Evolutionary conservation across 2,888 invertebrate genomes (phyloP).

Genomic region (Chesias legatella): DNA sequence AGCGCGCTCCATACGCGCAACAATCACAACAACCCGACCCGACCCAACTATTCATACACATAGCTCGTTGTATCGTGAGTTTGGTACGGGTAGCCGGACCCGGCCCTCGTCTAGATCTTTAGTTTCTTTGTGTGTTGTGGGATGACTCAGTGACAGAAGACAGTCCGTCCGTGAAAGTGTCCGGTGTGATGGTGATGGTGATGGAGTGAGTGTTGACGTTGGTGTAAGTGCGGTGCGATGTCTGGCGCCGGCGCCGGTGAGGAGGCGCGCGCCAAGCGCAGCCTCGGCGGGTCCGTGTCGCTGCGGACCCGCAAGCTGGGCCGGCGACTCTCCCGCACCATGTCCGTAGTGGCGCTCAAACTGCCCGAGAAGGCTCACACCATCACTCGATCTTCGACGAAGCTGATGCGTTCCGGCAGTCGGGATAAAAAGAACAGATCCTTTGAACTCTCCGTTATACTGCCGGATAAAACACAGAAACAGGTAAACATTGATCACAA

Average conservation of each 20-base stretch:
- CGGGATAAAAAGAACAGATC: conserved; percentile 80
- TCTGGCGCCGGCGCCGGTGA: conserved; percentile 73
- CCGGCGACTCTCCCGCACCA: conserved; percentile 75
- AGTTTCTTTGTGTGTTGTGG: conserved; percentile 42
- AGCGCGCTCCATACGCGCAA: conserved; percentile 65
- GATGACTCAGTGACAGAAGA: conserved; percentile 63
- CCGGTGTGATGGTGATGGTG: conserved; percentile 48
- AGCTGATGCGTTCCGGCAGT: conserved; percentile 79
- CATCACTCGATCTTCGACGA: conserved; percentile 80
- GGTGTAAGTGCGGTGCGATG: conserved; percentile 58
- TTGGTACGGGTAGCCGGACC: conserved; percentile 40
- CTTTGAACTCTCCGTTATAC: conserved; percentile 82
- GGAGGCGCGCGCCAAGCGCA: conserved; percentile 60
- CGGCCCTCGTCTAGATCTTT: conserved; percentile 62
- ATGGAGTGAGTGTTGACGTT: conserved; percentile 67
- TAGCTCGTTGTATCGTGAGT: conserved; percentile 31
- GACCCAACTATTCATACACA: conserved; percentile 42
- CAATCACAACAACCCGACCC: conserved; percentile 51
- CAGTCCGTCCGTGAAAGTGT: conserved; percentile 51
- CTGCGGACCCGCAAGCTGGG: conserved; percentile 74
- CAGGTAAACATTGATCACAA: conserved; percentile 70
- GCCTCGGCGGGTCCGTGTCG: conserved; percentile 73
- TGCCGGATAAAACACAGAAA: conserved; percentile 83
- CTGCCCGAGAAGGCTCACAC: conserved; percentile 81
- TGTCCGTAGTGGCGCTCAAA: conserved; percentile 78